Evolutionary conservation across 2,888 invertebrate genomes (phyloP), one percentile per base, ranked within the genome.

Genomic region (Melanophora roralis): DNA sequence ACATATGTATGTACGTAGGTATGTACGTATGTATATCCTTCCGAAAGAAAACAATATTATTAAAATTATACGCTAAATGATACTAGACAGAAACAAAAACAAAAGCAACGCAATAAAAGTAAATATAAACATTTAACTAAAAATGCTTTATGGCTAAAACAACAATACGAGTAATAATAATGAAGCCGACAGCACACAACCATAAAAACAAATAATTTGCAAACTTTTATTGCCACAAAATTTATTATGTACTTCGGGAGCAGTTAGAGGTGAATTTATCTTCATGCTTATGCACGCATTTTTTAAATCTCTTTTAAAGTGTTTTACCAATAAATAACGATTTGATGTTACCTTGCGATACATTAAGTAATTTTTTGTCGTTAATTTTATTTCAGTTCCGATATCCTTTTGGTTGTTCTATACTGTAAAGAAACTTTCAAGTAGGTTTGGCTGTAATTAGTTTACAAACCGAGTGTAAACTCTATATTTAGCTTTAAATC

Each of bases 71-170:
- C 32, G n/a, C 16, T 62, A 47, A 32, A 62, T 21, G 34, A 47
- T 12, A 36, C 21, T 0, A 45, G 45, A 55, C 11, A 16, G 19
- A 12, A 55, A 49, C 2, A 21, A 59, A 16, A 38, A 36, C 55
- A 45, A 12, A 16, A 34, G 16, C 11, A 21, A 62, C 5, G 12
- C 12, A 27, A 21, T 14, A 53, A 55, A 36, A 53, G 9, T 3
- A 21, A 55, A 53, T 16, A 53, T 14, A 36, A 53, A 55, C 32
- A 55, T 34, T 34, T 32, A 32, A 9, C 60, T 45, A 62, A 34
- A 47, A 47, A 62, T 62, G 34, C 11, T 62, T 62, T 47, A 62
- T 32, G 45, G 38, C 47, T 47, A 19, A 45, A 19, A 47, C n/a
- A 27, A 62, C 16, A 55, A 34, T n/a, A n/a, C n/a, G n/a, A n/a